These are phyloP conservation scores for Cephus sareptanus DNA, from an alignment of 2,888 invertebrate genomes.

Conservation along the genomic window DNA sequence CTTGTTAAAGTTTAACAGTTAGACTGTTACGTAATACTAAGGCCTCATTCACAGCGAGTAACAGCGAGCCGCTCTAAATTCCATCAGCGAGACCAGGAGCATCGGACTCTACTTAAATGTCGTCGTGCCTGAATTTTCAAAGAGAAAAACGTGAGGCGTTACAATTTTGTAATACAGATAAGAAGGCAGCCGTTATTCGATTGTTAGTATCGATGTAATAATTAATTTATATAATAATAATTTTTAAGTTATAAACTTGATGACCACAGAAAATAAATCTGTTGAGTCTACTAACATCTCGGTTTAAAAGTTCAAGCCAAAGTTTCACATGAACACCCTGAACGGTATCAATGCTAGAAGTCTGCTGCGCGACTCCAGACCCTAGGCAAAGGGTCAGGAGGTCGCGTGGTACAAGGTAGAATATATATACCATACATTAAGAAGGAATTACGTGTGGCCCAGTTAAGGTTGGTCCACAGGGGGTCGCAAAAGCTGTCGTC, in stretches of 20 bases:
- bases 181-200: background rate
- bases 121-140: background rate
- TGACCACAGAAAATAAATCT: background rate
- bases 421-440: background rate
- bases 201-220: no score
- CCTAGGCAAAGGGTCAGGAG: background rate
- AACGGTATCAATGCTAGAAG: background rate
- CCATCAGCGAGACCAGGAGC: background rate
- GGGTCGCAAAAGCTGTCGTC: background rate
- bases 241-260: background rate
- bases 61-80: background rate
- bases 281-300: background rate
- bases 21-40: conserved; percentile 16
- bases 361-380: background rate
- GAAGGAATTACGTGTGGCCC: background rate
- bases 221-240: no score
- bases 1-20: conserved; percentile 23
- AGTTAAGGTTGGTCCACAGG: background rate
- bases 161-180: background rate
- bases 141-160: background rate
- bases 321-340: background rate
- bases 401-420: background rate
- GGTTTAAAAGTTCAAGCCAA: background rate
- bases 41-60: background rate
- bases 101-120: background rate